These are phyloP conservation scores for Melipona beecheii DNA, from an alignment of 2,888 invertebrate genomes.

Conservation along the genomic window DNA sequence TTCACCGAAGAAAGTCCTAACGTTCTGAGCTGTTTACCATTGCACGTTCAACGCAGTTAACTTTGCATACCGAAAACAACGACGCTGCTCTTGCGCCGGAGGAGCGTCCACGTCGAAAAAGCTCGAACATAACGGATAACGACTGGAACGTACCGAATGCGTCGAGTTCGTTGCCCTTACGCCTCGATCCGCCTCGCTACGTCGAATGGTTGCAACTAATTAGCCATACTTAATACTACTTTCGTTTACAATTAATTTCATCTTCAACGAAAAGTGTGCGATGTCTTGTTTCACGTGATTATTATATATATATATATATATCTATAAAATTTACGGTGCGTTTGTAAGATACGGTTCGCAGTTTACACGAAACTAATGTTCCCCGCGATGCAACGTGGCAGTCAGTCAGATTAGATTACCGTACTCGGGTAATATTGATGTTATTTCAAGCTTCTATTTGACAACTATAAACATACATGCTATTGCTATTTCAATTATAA, in stretches of 20 bases:
- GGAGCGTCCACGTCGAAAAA: conserved; percentile 19
- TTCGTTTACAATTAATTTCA: conserved; percentile 51
- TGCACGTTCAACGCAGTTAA: conserved; percentile 2
- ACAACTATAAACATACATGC: background rate
- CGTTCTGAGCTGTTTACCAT: background rate
- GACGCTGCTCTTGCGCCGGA: conserved; percentile 6
- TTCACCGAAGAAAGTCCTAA: conserved; percentile 18
- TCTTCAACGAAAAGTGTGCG: conserved; percentile 22
- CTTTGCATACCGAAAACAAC: conserved; percentile 9
- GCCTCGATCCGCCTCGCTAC: conserved; percentile 22
- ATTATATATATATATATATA: too few relatives aligned
- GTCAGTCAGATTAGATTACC: background rate
- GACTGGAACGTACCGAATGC: conserved; percentile 27
- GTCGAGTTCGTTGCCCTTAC: conserved; percentile 50
- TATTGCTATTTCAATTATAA: background rate
- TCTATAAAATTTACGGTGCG: background rate
- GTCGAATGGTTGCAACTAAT: conserved; percentile 48
- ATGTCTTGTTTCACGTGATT: background rate
- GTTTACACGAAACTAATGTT: background rate
- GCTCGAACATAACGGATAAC: conserved; percentile 41
- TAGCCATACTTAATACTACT: conserved; percentile 48
- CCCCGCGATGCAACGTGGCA: too few relatives aligned
- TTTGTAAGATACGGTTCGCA: background rate
- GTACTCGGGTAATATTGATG: background rate
- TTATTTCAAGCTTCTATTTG: background rate